These are phyloP conservation scores for Luperina testacea DNA, from an alignment of 2,888 invertebrate genomes.

Conservation along the genomic window DNA sequence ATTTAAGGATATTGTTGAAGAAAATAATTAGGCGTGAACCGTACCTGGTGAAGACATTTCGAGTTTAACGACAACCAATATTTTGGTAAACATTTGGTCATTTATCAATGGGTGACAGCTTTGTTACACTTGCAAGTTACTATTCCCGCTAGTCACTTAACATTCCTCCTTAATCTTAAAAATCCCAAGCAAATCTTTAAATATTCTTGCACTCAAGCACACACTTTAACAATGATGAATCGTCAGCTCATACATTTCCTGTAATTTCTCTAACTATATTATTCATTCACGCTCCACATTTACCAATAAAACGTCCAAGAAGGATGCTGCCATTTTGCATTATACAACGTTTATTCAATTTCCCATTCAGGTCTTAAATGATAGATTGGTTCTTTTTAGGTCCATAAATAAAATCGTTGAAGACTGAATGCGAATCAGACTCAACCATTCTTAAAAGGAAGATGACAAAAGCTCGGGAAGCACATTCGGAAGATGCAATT, in stretches of 20 bases:
- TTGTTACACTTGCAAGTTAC: background rate
- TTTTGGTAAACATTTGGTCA: background rate
- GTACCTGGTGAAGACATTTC: constrained; percentile 35
- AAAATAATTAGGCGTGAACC: constrained; percentile 39
- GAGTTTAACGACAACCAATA: background rate
- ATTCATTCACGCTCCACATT: constrained; percentile 34
- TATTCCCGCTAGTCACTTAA: background rate
- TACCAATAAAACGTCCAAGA: constrained; percentile 34
- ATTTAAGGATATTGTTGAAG: constrained; percentile 50
- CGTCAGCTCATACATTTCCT: constrained; percentile 41
- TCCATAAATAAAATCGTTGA: constrained; percentile 26
- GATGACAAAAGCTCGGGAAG: background rate
- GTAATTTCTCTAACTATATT: constrained; percentile 42
- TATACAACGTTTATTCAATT: constrained; percentile 56
- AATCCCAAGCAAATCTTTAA: background rate
- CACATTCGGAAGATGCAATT: background rate
- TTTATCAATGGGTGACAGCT: constrained; percentile 1
- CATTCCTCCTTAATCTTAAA: background rate
- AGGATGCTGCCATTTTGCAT: constrained; percentile 50
- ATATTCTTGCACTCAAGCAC: background rate
- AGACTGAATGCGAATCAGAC: constrained; percentile 2
- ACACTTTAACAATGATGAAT: constrained; percentile 25
- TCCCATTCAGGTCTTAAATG: constrained; percentile 54
- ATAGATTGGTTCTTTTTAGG: constrained; percentile 33
- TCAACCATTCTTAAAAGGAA: background rate